These are phyloP conservation scores for Epirrhoe alternata DNA, from an alignment of 2,888 invertebrate species.

Conservation along the genomic window DNA sequence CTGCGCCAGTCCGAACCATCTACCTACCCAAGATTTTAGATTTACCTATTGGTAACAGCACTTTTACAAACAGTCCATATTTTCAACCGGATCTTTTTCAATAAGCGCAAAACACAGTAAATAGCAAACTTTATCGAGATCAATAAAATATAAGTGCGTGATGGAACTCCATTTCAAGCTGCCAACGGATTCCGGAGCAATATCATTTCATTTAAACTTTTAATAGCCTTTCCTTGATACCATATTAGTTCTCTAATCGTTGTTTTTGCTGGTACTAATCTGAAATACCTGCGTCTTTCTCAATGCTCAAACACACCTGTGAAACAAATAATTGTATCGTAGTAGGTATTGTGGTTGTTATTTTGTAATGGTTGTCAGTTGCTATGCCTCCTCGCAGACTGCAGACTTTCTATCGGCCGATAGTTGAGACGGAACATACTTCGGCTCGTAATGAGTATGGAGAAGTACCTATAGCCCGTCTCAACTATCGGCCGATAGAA, in stretches of 20 bases:
- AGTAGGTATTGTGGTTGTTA: background rate
- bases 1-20: no score
- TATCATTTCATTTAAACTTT: constrained; percentile 9
- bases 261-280: constrained; percentile 11
- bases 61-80: background rate
- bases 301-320: background rate
- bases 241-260: background rate
- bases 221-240: constrained; percentile 12
- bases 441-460: no score
- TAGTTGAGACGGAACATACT: no score
- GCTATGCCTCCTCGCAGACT: no score
- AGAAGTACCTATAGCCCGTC: no score
- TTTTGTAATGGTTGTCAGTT: no score
- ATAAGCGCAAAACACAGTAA: background rate
- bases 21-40: background rate
- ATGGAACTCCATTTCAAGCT: constrained; percentile 5
- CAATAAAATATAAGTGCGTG: constrained; percentile 9
- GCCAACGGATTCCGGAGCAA: constrained; percentile 1
- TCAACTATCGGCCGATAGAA: no score
- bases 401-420: no score
- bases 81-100: background rate
- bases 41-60: background rate
- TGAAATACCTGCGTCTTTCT: background rate
- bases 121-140: background rate
- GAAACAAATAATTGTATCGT: background rate